Evolutionary conservation across 2,888 invertebrate genomes (phyloP), one percentile per base, ranked within the genome.

Genomic region (Calliopum simillimum): DNA sequence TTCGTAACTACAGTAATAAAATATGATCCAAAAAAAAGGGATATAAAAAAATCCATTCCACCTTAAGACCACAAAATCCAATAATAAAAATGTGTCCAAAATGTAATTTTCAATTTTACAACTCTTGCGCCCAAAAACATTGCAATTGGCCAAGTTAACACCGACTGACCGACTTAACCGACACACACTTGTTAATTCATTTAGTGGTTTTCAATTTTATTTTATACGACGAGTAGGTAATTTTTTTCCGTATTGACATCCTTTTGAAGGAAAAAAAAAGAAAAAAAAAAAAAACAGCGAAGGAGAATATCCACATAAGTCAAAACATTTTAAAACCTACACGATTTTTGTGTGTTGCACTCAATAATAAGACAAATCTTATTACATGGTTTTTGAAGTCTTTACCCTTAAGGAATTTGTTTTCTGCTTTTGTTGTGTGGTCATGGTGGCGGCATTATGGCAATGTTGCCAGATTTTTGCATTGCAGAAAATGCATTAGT

Each of bases 281-380:
- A 33, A 6, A 1, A 33, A 33, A 1, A 33, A 25, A 25, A 25
- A 5, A 25, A 25, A 25, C 25, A 33, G 4, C 33, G 33, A 33
- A 33, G 1, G 33, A 33, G 33, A 33, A 33, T 8, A n/a, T n/a
- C n/a, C n/a, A 33, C 33, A 4, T 33, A 41, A 59, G 59, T 46
- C 55, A 23, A 41, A 43, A 41, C 49, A 55, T 46, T 33, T 47
- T 33, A 16, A 46, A 21, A 16, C 16, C 55, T 55, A 68, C 68
- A 68, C 68, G 68, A 43, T 53, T 68, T 68, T n/a, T 33, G 11
- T 41, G 63, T 53, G 12, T 43, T 63, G 46, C 47, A 47, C 12
- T 11, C 62, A 59, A 55, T 69, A 69, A 69, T 63, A 69, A 69
- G 69, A 69, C 69, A 69, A 69, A 69, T 69, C 69, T 69, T 69